Conservation (phyloP, 2,888 invertebrate genomes). For the Aplocera efformata region DNA sequence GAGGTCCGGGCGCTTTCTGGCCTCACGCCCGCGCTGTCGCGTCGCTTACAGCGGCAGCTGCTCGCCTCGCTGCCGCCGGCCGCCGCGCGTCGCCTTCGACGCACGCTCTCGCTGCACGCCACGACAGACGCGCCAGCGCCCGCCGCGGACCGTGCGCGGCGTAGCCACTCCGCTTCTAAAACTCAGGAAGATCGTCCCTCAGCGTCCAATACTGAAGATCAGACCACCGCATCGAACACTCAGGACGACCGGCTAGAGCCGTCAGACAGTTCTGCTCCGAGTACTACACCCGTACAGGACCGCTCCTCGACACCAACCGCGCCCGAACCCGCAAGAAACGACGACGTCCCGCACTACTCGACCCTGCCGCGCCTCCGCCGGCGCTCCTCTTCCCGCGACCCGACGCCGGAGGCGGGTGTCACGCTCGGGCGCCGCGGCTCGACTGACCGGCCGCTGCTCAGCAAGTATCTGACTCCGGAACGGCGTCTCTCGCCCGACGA, state of each 20-base stretch:
- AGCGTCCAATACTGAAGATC: too few species aligned
- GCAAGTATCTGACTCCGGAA: conserved; percentile 78
- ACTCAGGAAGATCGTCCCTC: background rate
- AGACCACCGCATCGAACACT: too few species aligned
- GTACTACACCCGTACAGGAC: conserved; percentile 36
- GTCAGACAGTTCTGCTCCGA: too few species aligned
- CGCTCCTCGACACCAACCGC: conserved; percentile 33
- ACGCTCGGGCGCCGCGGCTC: conserved; percentile 44
- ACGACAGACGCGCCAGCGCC: conserved; percentile 39
- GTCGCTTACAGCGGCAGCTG: conserved; percentile 85
- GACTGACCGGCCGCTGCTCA: conserved; percentile 77
- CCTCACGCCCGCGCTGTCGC: conserved; percentile 85
- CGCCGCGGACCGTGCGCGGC: conserved; percentile 41
- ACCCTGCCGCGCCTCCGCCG: conserved; percentile 59
- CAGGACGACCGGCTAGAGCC: too few species aligned
- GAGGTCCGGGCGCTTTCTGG: conserved; percentile 85
- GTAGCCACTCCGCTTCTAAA: conserved; percentile 42
- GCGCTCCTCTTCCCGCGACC: conserved; percentile 32
- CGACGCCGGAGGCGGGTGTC: conserved; percentile 22
- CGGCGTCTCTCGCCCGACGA: conserved; percentile 58
- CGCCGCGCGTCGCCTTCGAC: conserved; percentile 83
- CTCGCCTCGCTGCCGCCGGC: conserved; percentile 85
- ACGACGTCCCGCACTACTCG: conserved; percentile 43
- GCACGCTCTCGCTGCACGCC: conserved; percentile 80
- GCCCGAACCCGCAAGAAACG: conserved; percentile 9